These are phyloP conservation scores for Sarotherodon lohbergeri DNA, from an alignment of 2,113 vertebrate genomes.

Conservation along the genomic window DNA sequence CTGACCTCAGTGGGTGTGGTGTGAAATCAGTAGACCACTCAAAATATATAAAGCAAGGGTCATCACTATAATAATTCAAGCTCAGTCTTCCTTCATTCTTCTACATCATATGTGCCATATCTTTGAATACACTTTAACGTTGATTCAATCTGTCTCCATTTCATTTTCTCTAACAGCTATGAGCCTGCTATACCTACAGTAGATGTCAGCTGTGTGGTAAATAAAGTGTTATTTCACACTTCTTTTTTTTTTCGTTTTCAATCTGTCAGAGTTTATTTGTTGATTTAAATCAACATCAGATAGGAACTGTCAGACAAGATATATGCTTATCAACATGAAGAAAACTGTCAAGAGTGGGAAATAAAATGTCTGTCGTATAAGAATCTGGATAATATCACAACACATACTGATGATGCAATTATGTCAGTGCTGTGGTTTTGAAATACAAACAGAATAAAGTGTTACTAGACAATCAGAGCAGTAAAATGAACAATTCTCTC, in stretches of 20 bases:
- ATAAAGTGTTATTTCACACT: neutral
- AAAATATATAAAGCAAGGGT: neutral
- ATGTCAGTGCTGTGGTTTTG: neutral
- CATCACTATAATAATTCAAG: neutral
- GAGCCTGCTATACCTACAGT: neutral
- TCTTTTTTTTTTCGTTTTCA: neutral
- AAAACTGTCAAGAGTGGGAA: neutral
- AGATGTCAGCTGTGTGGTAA: neutral
- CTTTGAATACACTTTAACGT: neutral
- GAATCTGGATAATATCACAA: neutral
- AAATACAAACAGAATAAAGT: neutral
- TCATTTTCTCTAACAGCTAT: neutral
- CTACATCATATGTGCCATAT: neutral
- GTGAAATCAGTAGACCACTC: rapidly evolving
- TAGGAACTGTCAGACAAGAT: neutral
- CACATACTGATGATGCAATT: neutral
- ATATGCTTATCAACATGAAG: neutral
- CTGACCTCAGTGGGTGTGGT: neutral
- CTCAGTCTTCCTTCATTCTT: neutral
- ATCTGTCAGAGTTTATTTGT: neutral
- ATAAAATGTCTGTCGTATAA: neutral
- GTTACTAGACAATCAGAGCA: neutral
- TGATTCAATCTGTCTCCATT: neutral
- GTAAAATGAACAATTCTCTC: neutral
- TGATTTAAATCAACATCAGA: neutral